Evolutionary conservation across 1,140 invertebrate genomes (phyloP).

Genomic region (Zaprionus ghesquierei): DNA sequence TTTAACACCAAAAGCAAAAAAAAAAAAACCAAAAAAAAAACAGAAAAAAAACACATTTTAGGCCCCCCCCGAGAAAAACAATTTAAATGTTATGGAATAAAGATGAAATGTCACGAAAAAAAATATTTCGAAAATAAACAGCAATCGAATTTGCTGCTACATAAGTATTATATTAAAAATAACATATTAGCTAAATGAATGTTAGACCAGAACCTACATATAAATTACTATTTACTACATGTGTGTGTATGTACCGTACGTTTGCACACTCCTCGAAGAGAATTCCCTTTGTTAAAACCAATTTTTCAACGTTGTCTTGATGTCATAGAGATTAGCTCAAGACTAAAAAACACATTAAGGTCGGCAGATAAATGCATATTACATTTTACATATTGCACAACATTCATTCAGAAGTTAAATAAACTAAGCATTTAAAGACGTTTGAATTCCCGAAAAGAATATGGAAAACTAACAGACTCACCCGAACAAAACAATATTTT

Average conservation of each 20-base stretch:
- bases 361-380: constrained; percentile 11
- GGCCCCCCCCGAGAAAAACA: constrained; percentile 23
- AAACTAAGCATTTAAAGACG: constrained; percentile 17
- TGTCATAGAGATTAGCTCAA: constrained; percentile 34
- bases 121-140: constrained; percentile 22
- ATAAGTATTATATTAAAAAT: constrained; percentile 44
- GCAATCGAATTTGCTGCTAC: constrained; percentile 72
- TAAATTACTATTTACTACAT: constrained; percentile 33
- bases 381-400: constrained; percentile 41
- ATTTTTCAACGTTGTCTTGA: constrained; percentile 26
- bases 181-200: constrained; percentile 72
- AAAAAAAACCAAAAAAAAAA: constrained; percentile 8
- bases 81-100: constrained; percentile 28
- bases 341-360: not conserved
- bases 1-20: constrained; percentile 62
- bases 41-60: constrained; percentile 17
- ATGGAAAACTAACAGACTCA: not conserved
- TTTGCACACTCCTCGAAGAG: constrained; percentile 18
- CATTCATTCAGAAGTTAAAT: constrained; percentile 38
- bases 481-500: not conserved
- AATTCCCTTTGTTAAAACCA: constrained; percentile 56
- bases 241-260: not conserved
- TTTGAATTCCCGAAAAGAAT: not conserved
- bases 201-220: constrained; percentile 64
- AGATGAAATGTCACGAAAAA: constrained; percentile 25